A percentile compares a stretch with the other conserved stretches of the same genome.
These are phyloP conservation scores for Nasonia vitripennis DNA, from an alignment of 1,140 invertebrate genomes.

Conservation along the genomic window DNA sequence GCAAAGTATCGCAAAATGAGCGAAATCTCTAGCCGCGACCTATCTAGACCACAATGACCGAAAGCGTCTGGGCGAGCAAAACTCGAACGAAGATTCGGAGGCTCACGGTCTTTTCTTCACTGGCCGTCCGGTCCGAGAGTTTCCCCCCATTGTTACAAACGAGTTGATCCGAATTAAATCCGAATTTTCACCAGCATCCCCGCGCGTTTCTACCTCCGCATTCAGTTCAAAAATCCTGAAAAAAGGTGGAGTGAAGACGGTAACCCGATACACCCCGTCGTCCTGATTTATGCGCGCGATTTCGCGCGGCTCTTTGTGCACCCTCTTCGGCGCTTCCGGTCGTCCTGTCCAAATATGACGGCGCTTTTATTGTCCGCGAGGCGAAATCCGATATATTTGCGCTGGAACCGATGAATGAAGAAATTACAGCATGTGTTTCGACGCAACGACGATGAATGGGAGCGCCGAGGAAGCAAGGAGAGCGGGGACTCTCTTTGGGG, in stretches of 20 bases:
- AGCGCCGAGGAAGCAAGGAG: background rate
- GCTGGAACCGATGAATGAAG: background rate
- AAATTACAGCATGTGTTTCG: slow-evolving; percentile 17
- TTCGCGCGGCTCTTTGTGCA: background rate
- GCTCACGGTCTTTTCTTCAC: background rate
- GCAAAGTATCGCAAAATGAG: too few species aligned
- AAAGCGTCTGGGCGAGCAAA: background rate
- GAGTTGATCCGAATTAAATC: background rate
- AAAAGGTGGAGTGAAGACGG: background rate
- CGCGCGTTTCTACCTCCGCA: background rate
- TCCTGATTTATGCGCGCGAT: slow-evolving; percentile 22
- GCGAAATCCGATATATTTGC: slow-evolving; percentile 28
- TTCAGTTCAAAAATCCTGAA: background rate
- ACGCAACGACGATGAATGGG: background rate
- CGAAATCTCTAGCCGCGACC: too few species aligned
- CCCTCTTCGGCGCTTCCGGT: slow-evolving; percentile 7
- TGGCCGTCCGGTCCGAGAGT: background rate
- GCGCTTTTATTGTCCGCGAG: background rate
- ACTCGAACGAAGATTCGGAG: background rate
- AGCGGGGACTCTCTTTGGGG: background rate
- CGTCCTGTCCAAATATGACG: slow-evolving; percentile 32
- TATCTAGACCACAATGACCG: background rate
- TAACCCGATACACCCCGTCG: slow-evolving; percentile 16
- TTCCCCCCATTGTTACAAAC: background rate
- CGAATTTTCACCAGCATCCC: background rate